phyloP scores from a whole-genome alignment of 2,797 vertebrate species.

The Pseudochirops cupreus region DNA sequence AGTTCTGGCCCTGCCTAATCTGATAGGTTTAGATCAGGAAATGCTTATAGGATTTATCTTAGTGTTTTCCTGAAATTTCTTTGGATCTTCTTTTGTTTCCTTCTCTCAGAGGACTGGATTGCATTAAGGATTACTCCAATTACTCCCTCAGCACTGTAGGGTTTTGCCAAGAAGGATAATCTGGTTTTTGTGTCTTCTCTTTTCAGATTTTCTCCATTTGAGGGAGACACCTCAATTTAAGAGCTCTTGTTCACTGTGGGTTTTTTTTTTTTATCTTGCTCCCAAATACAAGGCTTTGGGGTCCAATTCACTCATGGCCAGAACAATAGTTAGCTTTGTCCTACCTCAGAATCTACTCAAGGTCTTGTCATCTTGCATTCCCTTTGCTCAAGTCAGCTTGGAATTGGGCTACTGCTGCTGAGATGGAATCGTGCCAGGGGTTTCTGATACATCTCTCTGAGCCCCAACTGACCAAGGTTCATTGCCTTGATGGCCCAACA shows the following conservation, averaged over 20 bases:
- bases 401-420: no score
- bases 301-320: not conserved
- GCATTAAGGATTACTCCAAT: not conserved
- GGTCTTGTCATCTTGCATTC: not conserved
- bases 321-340: not conserved
- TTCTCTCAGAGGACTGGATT: not conserved
- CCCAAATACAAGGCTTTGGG: not conserved
- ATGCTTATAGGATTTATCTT: no score
- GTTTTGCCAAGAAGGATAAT: not conserved
- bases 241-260: not conserved
- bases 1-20: no score
- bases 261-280: not conserved
- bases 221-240: not conserved
- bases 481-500: not conserved
- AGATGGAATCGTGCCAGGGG: no score
- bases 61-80: no score
- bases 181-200: not conserved
- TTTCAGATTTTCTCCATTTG: not conserved
- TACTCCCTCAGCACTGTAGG: not conserved
- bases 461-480: no score
- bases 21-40: no score
- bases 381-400: no score
- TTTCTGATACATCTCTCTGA: no score
- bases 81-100: not conserved
- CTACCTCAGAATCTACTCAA: not conserved